Percentiles rank a stretch among this genome's conserved stretches.
These are phyloP conservation scores for Drosophila guanche DNA, from an alignment of 1,140 invertebrate species.

Conservation along the genomic window DNA sequence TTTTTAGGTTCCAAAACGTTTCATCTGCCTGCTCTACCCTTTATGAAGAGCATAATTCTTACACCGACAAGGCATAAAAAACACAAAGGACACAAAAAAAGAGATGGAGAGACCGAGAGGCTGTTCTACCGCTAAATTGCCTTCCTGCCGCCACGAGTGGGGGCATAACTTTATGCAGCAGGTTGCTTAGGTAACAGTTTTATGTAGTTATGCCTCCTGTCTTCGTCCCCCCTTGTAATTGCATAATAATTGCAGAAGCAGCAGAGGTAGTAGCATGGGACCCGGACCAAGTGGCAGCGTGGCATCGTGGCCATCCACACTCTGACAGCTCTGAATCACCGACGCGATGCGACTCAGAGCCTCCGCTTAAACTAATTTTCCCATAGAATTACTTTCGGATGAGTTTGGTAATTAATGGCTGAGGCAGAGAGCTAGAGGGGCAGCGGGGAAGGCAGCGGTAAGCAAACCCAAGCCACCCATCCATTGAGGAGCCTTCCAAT, in stretches of 20 bases:
- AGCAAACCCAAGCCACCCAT: conserved; percentile 23
- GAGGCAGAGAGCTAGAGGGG: conserved; percentile 1
- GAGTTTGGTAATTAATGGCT: conserved; percentile 80
- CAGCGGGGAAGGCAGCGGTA: conserved; percentile 29
- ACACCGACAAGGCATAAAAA: conserved; percentile 71
- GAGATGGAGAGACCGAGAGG: conserved; percentile 15
- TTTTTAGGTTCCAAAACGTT: no score
- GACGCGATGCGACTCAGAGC: conserved; percentile 3
- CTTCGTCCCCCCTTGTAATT: conserved; percentile 52
- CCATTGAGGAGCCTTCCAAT: not conserved
- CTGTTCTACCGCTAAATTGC: conserved; percentile 64
- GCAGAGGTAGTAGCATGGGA: conserved; percentile 1
- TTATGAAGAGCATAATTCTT: no score
- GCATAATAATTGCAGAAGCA: conserved; percentile 70
- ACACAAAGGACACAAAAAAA: conserved; percentile 53
- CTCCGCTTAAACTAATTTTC: conserved; percentile 73
- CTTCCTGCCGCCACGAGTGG: conserved; percentile 36
- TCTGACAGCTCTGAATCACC: conserved; percentile 51
- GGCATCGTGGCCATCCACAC: conserved; percentile 40
- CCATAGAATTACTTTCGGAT: conserved; percentile 77
- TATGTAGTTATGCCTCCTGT: conserved; percentile 67
- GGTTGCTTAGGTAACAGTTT: conserved; percentile 81
- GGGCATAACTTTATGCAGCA: conserved; percentile 73
- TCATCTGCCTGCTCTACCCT: no score
- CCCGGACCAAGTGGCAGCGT: not conserved